Conservation (phyloP, 2,888 invertebrate species). For the Argynnis bischoffii region DNA sequence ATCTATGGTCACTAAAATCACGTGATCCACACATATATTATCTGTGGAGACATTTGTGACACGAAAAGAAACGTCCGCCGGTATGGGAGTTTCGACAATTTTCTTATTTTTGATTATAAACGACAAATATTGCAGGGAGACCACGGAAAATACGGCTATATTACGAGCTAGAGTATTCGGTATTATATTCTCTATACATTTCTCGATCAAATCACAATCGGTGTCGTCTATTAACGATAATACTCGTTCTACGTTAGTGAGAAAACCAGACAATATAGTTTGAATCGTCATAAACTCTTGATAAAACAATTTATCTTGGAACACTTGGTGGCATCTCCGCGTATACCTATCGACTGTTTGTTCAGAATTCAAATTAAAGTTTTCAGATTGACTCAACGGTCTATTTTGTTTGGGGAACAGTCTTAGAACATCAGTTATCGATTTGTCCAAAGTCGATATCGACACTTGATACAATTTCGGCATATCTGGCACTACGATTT, state of each 20-base stretch:
- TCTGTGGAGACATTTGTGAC: constrained; percentile 54
- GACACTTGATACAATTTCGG: constrained; percentile 63
- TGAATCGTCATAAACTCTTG: constrained; percentile 72
- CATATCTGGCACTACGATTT: constrained; percentile 63
- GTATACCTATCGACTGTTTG: constrained; percentile 77
- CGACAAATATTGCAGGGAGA: constrained; percentile 74
- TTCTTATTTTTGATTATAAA: constrained; percentile 78
- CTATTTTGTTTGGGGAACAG: constrained; percentile 75
- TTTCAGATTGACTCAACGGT: constrained; percentile 76
- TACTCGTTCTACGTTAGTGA: constrained; percentile 59
- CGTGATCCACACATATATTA: constrained; percentile 66
- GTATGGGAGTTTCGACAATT: constrained; percentile 68
- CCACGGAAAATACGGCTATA: constrained; percentile 69
- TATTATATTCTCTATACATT: constrained; percentile 65
- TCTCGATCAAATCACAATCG: constrained; percentile 73
- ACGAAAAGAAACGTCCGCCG: constrained; percentile 72
- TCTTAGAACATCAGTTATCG: constrained; percentile 63
- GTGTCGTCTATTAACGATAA: constrained; percentile 61
- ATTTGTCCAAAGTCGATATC: constrained; percentile 62
- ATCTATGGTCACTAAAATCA: constrained; percentile 61
- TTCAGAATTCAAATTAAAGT: constrained; percentile 67
- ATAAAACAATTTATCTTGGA: constrained; percentile 76
- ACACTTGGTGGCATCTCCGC: constrained; percentile 74
- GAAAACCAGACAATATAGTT: constrained; percentile 62
- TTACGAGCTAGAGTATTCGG: constrained; percentile 61